Evolutionary conservation across 1,140 invertebrate species (phyloP).

Genomic region (Lepidotrigona ventralis): DNA sequence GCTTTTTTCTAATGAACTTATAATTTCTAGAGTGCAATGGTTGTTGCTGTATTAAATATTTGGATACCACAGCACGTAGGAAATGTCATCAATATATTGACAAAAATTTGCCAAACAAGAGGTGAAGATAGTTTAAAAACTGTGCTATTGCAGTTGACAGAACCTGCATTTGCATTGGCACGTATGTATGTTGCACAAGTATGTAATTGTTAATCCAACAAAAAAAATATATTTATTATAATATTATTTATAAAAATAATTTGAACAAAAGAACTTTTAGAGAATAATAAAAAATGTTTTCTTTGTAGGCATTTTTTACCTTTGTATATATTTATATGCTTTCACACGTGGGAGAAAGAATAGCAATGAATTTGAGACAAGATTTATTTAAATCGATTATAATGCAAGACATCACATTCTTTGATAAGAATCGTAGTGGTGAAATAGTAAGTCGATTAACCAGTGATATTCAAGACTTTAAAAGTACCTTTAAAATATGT

Average conservation of each 20-base stretch:
- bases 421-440: constrained; percentile 93
- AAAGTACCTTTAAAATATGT: constrained; percentile 95
- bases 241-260: neutral
- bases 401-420: constrained; percentile 94
- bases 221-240: too few species aligned
- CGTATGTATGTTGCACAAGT: constrained; percentile 87
- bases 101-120: constrained; percentile 78
- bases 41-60: constrained; percentile 90
- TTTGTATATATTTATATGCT: constrained; percentile 94
- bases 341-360: constrained; percentile 91
- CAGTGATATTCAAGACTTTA: constrained; percentile 97
- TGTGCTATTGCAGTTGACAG: constrained; percentile 84
- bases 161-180: constrained; percentile 85
- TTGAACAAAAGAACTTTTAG: neutral
- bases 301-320: constrained; percentile 89
- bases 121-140: constrained; percentile 53
- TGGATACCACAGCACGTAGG: constrained; percentile 89
- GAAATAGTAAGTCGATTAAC: constrained; percentile 95
- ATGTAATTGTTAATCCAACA: constrained; percentile 60
- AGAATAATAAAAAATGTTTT: constrained; percentile 12
- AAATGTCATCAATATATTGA: constrained; percentile 88
- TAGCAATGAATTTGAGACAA: constrained; percentile 89
- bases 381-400: constrained; percentile 92
- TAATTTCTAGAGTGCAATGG: constrained; percentile 85
- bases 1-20: constrained; percentile 2